Evolutionary conservation across 2,113 vertebrate genomes (phyloP), one percentile per base, ranked within the genome.

Genomic region (Halichoeres trimaculatus): DNA sequence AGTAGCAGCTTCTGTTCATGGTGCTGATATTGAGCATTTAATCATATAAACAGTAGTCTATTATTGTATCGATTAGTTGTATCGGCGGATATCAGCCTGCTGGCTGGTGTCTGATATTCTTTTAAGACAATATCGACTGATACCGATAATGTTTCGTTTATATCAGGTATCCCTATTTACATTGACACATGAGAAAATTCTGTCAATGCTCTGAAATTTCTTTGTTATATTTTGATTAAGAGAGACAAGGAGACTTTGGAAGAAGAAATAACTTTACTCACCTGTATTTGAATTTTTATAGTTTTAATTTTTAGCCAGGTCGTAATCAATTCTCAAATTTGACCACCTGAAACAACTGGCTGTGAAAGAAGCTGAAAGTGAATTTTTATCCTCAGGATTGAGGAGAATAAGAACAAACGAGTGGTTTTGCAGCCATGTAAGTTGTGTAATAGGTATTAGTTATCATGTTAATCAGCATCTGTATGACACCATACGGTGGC

Each of bases 401-500:
- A 64, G 45, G 79, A 78, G 38, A 14, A 78, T 64, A 22, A 76
- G 84, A 87, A 83, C 60, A 81, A 86, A 90, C 85, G 59, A 68
- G 57, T 71, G 81, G 40, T 85, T 77, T 80, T 75, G 72, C 66
- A 94, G 89, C 94, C 94, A 94, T 94, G 93, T 92, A 93, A 95
- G 94, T 95, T 95, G 94, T 95, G 95, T 97, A 95, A 95, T 95
- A 95, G 96, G 95, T 96, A 95, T 98, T 98, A 96, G 95, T 97
- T 97, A 96, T 97, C 95, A 97, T 97, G 98, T 98, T 97, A 99
- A 98, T 98, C 98, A 98, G 97, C 98, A 97, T 97, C 95, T 97
- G 96, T 91, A 95, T 95, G 95, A 96, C 96, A 96, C 88, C 95
- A 95, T 96, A 94, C 94, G 94, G 95, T 94, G 91, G 94, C 94